Base-by-base conservation (phyloP, 2,888 invertebrate species). In the Psylliodes chrysocephalus region DNA sequence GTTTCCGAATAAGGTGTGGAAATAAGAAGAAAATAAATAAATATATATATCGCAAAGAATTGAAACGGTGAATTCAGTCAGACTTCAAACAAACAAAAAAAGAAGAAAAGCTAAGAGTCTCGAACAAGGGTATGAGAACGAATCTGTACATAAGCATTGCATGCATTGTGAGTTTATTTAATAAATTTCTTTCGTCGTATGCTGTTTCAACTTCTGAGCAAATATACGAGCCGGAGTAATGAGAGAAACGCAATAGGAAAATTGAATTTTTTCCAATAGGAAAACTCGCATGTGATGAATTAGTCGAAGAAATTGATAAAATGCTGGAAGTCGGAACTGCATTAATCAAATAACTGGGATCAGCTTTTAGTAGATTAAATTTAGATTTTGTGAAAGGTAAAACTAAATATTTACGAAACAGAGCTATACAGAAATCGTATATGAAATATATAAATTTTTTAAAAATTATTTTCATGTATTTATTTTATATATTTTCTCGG, bases 91-190 rank as follows among this genome's bases (percentile, higher is more conserved):
- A 55, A 44, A 42, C 22, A 44, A 40, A 40, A 40, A 14, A 7
- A 10, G 14, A 40, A 40, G 12, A 40, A 12, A 40, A 40, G 7
- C 17, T 12, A 17, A 40, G 46, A 46, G 46, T 17, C 46, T 17
- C 22, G 35, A 35, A 28, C 44, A 7, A 18, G 33, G 46, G 35
- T 44, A 47, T 25, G 22, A 47, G 57, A 19, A 47, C 12, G 38
- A 47, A 57, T 46, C 47, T 46, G 57, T 57, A 30, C 25, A 57
- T 56, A 57, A 46, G 19, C 47, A 25, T 46, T 47, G 47, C 35
- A 57, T 57, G 57, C 47, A 57, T 57, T 47, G 47, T 47, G 47
- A 57, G 57, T 47, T 57, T 47, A 57, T 57, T 57, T 57, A 57
- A 57, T 57, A 57, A 47, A 57, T 47, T 47, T 57, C 47, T 47